phyloP scores from a whole-genome alignment of 2,888 invertebrate species.

The Prosapia bicincta region DNA sequence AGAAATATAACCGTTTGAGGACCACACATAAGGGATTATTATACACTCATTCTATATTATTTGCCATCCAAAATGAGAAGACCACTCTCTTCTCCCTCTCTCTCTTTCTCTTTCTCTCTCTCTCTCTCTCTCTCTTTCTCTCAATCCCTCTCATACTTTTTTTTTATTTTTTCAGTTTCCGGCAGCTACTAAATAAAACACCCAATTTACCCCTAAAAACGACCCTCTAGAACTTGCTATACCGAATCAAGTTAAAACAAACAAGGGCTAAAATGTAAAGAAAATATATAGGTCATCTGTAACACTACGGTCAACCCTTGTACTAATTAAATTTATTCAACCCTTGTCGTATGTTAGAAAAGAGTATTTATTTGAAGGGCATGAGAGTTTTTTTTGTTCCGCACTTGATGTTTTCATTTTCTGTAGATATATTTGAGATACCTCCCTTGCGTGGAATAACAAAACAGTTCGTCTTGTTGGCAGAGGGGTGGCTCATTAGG shows the following conservation, averaged over 20 bases:
- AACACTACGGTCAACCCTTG: neutral
- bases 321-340: neutral
- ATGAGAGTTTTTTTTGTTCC: neutral
- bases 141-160: too few species aligned
- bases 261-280: slow-evolving; percentile 35
- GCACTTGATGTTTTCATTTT: neutral
- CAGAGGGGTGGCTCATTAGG: neutral
- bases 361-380: neutral
- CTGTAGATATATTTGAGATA: neutral
- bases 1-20: too few species aligned
- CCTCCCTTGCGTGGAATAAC: neutral
- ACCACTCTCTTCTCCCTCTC: too few species aligned
- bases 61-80: too few species aligned
- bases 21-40: too few species aligned
- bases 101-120: too few species aligned
- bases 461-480: neutral
- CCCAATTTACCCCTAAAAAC: neutral
- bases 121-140: too few species aligned
- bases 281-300: slow-evolving; percentile 35
- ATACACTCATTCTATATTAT: too few species aligned
- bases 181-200: neutral
- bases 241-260: slow-evolving; percentile 19
- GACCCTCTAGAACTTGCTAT: neutral
- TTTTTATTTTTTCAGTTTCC: too few species aligned
- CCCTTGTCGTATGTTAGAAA: neutral